phyloP scores from a whole-genome alignment of 2,888 invertebrate species.

The Melanchra persicariae region DNA sequence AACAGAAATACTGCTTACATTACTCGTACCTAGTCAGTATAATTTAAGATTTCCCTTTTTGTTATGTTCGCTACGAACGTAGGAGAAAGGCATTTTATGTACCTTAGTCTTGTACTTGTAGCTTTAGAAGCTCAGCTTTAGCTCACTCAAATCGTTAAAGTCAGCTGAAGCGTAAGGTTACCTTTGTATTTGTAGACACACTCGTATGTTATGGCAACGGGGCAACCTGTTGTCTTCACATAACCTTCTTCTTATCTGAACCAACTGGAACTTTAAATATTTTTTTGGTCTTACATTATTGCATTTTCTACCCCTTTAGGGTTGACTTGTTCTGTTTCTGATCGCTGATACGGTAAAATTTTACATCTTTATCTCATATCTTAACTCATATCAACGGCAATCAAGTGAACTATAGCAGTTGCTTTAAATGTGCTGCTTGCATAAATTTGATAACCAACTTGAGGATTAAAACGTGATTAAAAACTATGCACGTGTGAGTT shows the following conservation, averaged over 20 bases:
- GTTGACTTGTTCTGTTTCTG: not conserved
- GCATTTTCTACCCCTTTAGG: conserved; percentile 4
- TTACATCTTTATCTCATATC: not conserved
- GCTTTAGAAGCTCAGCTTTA: conserved; percentile 12
- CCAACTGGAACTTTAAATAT: not conserved
- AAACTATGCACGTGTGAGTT: conserved; percentile 9
- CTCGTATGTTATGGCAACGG: not conserved
- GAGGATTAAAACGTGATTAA: conserved; percentile 27
- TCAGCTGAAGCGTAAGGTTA: not conserved
- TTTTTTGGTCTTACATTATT: not conserved
- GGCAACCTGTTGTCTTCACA: conserved; percentile 4
- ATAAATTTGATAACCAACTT: conserved; percentile 17
- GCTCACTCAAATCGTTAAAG: conserved; percentile 19
- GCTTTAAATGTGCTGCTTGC: conserved; percentile 5
- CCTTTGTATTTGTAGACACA: not conserved
- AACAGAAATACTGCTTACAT: conserved; percentile 5
- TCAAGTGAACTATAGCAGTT: not conserved
- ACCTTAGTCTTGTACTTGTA: not conserved
- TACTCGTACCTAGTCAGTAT: not conserved
- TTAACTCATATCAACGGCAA: too few species aligned
- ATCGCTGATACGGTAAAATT: conserved; percentile 1
- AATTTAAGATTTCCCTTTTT: conserved; percentile 9
- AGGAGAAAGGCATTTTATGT: conserved; percentile 12
- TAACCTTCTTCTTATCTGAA: conserved; percentile 4
- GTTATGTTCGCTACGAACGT: not conserved